These are phyloP conservation scores for Datnioides undecimradiatus DNA, from an alignment of 2,113 vertebrate genomes.

Conservation along the genomic window DNA sequence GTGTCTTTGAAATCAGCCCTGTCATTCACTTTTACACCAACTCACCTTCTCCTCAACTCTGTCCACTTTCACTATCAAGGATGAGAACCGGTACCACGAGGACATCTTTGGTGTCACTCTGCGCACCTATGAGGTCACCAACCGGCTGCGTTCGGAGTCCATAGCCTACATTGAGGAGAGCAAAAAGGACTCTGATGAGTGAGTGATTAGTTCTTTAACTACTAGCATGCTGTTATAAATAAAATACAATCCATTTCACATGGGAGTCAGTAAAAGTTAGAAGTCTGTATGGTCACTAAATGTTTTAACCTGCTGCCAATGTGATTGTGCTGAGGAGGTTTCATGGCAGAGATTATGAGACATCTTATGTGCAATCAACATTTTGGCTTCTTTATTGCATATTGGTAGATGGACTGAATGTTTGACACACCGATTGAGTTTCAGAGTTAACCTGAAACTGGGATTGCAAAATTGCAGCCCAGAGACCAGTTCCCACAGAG, in stretches of 20 bases:
- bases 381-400: no score
- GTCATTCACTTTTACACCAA: background rate
- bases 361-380: background rate
- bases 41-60: background rate
- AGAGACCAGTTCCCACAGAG: no score
- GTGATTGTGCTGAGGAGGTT: background rate
- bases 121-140: conserved; percentile 98
- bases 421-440: no score
- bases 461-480: no score
- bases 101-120: conserved; percentile 99
- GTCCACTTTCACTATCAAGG: conserved; percentile 79
- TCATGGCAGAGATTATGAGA: background rate
- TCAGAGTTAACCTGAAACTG: no score
- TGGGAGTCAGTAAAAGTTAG: background rate
- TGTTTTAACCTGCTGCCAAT: background rate
- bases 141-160: conserved; percentile 97
- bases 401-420: no score
- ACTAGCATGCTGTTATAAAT: background rate
- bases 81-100: conserved; percentile 97
- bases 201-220: conserved; percentile 69
- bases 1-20: background rate
- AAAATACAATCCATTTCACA: background rate
- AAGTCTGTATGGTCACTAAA: background rate
- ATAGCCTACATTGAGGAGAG: conserved; percentile 98
- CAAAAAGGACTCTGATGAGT: conserved; percentile 98